These are phyloP conservation scores for Cepaea hortensis DNA, from an alignment of 2,888 invertebrate genomes.

Conservation along the genomic window DNA sequence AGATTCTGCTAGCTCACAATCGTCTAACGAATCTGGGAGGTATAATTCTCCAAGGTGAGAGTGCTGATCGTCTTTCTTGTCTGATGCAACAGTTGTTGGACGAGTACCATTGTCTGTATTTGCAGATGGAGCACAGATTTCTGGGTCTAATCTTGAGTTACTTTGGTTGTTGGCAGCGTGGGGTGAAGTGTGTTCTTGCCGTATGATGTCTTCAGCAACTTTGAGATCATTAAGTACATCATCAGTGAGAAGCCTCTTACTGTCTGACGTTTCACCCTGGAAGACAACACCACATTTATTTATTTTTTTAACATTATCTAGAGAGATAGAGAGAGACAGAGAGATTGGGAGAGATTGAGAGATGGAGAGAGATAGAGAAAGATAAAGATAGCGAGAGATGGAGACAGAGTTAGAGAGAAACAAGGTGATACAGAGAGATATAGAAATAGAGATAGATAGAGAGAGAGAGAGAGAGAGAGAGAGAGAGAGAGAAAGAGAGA, in stretches of 20 bases:
- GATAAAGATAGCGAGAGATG: too few relatives aligned
- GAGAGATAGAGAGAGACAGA: too few relatives aligned
- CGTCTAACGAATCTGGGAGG: slow-evolving; percentile 36
- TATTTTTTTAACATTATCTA: too few relatives aligned
- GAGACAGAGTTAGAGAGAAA: too few relatives aligned
- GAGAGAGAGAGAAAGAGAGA: too few relatives aligned
- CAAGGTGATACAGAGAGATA: too few relatives aligned
- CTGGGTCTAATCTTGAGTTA: background rate
- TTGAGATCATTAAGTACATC: slow-evolving; percentile 63
- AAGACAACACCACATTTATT: too few relatives aligned
- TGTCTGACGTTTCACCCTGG: slow-evolving; percentile 63
- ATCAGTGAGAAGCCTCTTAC: slow-evolving; percentile 63
- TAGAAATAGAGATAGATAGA: too few relatives aligned
- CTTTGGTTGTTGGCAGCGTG: background rate
- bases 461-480: too few relatives aligned
- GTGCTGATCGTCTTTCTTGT: background rate
- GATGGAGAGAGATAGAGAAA: too few relatives aligned
- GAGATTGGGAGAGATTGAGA: too few relatives aligned
- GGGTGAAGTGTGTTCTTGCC: slow-evolving; percentile 48
- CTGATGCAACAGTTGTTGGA: background rate
- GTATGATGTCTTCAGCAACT: slow-evolving; percentile 60
- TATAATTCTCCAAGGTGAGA: background rate
- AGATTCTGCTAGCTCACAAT: background rate
- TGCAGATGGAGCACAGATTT: too few relatives aligned
- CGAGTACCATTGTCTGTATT: background rate